Evolutionary conservation across 2,888 invertebrate species (phyloP), one percentile per base, ranked within the genome.

Genomic region (Parapristionchus giblindavisi): DNA sequence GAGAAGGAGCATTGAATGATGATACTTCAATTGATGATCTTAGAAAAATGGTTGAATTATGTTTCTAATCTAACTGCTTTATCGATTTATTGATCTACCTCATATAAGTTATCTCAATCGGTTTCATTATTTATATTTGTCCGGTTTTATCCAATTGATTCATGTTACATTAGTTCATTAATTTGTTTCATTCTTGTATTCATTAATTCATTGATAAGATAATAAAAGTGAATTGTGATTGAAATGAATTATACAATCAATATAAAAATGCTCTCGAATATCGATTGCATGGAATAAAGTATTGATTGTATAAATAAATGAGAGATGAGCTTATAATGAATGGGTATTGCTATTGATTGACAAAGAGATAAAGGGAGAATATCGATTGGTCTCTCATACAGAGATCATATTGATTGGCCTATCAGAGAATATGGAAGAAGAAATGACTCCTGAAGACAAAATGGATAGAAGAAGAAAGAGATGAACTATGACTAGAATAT

Each of bases 331-430:
- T 63, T 6, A n/a, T n/a, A n/a, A n/a, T n/a, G 11, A 36, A 5
- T 34, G n/a, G 24, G 29, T 63, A 63, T 63, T 63, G 63, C 63
- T 61, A 63, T 11, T 36, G 3, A 24, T 4, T 17, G 29, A 40
- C 14, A 63, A 63, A n/a, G 38, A 63, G 32, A 27, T 63, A 29
- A 63, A 34, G 27, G 24, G 43, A 43, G 63, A 40, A 38, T 6
- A 40, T 4, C 40, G 34, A 63, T 63, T 63, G 63, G 63, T 63
- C 63, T 61, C 40, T 40, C 63, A 40, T 38, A 4, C 24, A 40
- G 63, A 43, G 63, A 40, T 11, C n/a, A n/a, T n/a, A 24, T 27
- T 1, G 29, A 63, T 63, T 63, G 63, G 63, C 40, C 63, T 14
- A 40, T 40, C 29, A 40, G 24, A 27, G 40, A 38, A n/a, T n/a